These are phyloP conservation scores for Drosophila colorata DNA, from an alignment of 2,888 invertebrate genomes.

Conservation along the genomic window DNA sequence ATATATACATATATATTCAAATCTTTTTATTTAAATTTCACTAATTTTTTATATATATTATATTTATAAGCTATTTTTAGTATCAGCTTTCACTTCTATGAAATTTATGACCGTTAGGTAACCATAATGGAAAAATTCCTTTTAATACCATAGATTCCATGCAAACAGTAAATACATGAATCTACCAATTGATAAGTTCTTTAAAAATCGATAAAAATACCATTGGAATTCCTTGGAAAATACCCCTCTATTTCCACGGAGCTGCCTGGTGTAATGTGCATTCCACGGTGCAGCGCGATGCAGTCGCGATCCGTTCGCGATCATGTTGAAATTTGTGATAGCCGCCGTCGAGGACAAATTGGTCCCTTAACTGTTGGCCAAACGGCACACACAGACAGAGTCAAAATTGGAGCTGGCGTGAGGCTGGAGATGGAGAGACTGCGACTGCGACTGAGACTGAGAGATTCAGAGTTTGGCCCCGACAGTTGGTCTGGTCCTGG, in stretches of 20 bases:
- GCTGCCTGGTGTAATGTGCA: slow-evolving; percentile 45
- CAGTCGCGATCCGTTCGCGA: slow-evolving; percentile 55
- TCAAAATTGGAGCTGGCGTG: slow-evolving; percentile 24
- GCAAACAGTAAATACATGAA: neutral
- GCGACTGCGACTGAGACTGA: slow-evolving; percentile 7
- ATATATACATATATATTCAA: too few species aligned
- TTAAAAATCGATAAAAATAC: slow-evolving; percentile 62
- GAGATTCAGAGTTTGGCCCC: slow-evolving; percentile 16
- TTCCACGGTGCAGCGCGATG: slow-evolving; percentile 34
- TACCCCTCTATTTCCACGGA: slow-evolving; percentile 20
- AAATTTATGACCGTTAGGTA: neutral
- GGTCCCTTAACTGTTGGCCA: slow-evolving; percentile 69
- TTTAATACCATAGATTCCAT: neutral
- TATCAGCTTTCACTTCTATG: too few species aligned
- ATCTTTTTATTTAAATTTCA: too few species aligned
- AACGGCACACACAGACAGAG: slow-evolving; percentile 18
- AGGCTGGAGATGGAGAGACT: neutral
- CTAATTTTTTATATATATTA: too few species aligned
- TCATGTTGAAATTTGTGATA: slow-evolving; percentile 79
- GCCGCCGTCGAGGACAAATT: slow-evolving; percentile 77
- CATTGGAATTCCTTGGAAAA: slow-evolving; percentile 50
- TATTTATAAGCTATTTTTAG: too few species aligned
- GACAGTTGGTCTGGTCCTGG: slow-evolving; percentile 58
- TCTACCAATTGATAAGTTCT: slow-evolving; percentile 17
- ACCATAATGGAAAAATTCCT: neutral